Conservation (phyloP, 2,888 invertebrate species). For the Serripes groenlandicus region DNA sequence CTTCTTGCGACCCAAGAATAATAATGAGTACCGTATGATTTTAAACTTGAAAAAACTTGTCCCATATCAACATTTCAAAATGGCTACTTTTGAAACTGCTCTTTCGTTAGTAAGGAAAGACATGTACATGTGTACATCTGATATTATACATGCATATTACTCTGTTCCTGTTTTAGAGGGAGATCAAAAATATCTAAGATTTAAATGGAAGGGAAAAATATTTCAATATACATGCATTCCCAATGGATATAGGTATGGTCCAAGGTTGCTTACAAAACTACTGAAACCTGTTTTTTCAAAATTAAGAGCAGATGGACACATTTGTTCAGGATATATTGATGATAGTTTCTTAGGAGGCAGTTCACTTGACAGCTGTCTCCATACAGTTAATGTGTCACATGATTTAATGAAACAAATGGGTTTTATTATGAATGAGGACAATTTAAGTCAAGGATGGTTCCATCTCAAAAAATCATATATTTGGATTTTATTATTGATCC, state of each 20-base stretch:
- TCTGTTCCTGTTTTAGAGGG: neutral
- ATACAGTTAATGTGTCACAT: neutral
- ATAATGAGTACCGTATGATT: neutral
- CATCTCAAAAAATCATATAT: neutral
- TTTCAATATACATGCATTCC: neutral
- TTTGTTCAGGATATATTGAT: neutral
- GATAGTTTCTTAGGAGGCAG: neutral
- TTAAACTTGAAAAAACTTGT: neutral
- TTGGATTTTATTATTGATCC: neutral
- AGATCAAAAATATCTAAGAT: neutral
- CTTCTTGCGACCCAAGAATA: neutral
- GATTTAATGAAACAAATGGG: neutral
- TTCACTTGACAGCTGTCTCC: neutral
- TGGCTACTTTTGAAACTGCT: neutral
- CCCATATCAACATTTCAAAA: neutral
- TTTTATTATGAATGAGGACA: neutral
- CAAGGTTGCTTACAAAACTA: neutral
- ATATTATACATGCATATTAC: conserved; percentile 11
- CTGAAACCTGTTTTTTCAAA: neutral
- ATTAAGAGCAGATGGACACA: neutral
- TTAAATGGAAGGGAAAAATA: neutral
- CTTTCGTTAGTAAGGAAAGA: neutral
- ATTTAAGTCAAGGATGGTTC: neutral
- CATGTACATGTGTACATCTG: neutral
- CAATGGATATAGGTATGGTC: neutral